A percentile compares a stretch with the other conserved stretches of the same genome.
These are phyloP conservation scores for Cassiopea andromeda DNA, from an alignment of 30 jellyfish, hydroid and myxozoan species.

Conservation along the genomic window DNA sequence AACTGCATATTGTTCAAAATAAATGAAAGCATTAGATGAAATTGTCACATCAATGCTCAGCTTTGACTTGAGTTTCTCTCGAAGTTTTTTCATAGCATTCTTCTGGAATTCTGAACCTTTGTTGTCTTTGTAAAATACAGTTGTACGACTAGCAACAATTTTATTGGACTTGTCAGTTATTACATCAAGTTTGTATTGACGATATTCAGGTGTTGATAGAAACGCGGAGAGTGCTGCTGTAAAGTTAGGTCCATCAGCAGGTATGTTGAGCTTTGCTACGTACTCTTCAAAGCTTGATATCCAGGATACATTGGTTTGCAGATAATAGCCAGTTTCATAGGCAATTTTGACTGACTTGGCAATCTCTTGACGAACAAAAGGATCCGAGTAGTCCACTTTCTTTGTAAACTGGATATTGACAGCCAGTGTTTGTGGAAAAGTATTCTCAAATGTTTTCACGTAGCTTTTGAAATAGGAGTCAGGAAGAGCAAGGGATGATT, in stretches of 20 bases:
- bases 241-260: constrained; percentile 26
- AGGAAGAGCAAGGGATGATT: constrained; percentile 18
- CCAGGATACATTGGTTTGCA: constrained; percentile 14
- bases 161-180: constrained; percentile 14
- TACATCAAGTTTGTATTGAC: constrained; percentile 20
- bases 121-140: constrained; percentile 27
- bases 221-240: constrained; percentile 15
- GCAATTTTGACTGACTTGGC: constrained; percentile 35
- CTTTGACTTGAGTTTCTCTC: constrained; percentile 23
- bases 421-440: constrained; percentile 42
- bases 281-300: constrained; percentile 26
- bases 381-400: constrained; percentile 47
- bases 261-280: neutral
- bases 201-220: constrained; percentile 9
- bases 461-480: constrained; percentile 28
- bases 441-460: constrained; percentile 27
- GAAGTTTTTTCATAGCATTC: constrained; percentile 51
- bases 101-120: constrained; percentile 30
- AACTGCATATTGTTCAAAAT: constrained; percentile 64
- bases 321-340: constrained; percentile 51
- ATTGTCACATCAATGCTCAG: neutral
- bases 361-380: constrained; percentile 31
- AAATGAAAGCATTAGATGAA: constrained; percentile 29
- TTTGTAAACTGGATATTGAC: constrained; percentile 37
- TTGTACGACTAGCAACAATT: constrained; percentile 42